phyloP scores from a whole-genome alignment of 2,888 invertebrate species.

The Ormyrus rosae region DNA sequence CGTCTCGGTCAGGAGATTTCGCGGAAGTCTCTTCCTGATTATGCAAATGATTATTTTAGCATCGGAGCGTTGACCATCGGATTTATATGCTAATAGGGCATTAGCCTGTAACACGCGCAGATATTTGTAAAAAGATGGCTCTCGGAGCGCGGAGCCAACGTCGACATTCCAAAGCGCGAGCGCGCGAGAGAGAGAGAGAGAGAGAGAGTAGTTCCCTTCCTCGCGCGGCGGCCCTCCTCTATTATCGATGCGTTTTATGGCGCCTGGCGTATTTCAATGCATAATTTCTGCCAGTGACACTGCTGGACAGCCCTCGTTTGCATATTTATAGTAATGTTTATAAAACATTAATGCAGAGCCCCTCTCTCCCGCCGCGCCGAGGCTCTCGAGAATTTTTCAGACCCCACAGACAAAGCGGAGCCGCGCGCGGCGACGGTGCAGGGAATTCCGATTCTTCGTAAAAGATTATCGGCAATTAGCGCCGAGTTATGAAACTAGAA shows the following conservation, averaged over 20 bases:
- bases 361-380: neutral
- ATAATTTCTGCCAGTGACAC: conserved; percentile 61
- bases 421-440: too few species aligned
- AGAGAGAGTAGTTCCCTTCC: conserved; percentile 55
- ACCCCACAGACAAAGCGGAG: too few species aligned
- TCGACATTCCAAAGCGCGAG: conserved; percentile 56
- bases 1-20: conserved; percentile 35
- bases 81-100: conserved; percentile 66
- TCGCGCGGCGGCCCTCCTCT: conserved; percentile 39
- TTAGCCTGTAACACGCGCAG: conserved; percentile 56
- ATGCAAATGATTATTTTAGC: conserved; percentile 63
- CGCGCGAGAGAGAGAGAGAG: conserved; percentile 21
- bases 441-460: too few species aligned
- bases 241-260: conserved; percentile 62
- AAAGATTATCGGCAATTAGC: too few species aligned
- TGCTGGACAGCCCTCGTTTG: conserved; percentile 49
- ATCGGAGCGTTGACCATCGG: conserved; percentile 61
- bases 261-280: conserved; percentile 60
- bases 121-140: conserved; percentile 56
- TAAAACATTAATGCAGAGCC: conserved; percentile 51
- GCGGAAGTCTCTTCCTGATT: conserved; percentile 49
- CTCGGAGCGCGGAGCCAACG: conserved; percentile 19
- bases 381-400: neutral
- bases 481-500: conserved; percentile 30
- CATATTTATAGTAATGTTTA: conserved; percentile 59